These are phyloP conservation scores for Adelosebastes latens DNA, from an alignment of 2,797 vertebrate genomes.

Conservation along the genomic window DNA sequence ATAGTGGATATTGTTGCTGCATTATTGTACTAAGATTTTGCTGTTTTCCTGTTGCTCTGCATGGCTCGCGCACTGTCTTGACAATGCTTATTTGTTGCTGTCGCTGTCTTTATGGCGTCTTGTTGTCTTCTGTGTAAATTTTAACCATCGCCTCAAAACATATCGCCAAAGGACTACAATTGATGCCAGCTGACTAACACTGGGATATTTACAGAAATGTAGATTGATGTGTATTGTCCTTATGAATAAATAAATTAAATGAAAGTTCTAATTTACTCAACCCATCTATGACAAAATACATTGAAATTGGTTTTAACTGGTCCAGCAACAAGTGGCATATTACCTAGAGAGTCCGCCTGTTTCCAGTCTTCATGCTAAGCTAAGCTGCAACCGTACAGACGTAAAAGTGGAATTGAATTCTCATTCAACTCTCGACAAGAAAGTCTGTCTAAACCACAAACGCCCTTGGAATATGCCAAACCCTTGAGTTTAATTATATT, in stretches of 20 bases:
- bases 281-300: too few species aligned
- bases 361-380: background rate
- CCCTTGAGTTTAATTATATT: conserved; percentile 27
- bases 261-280: background rate
- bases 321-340: background rate
- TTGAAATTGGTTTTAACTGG: background rate
- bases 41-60: background rate
- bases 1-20: background rate
- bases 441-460: background rate
- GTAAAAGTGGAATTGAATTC: background rate
- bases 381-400: background rate
- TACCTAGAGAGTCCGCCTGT: too few species aligned
- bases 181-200: background rate
- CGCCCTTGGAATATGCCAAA: conserved; percentile 6
- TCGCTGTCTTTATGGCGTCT: background rate
- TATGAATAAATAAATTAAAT: background rate
- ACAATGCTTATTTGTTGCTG: background rate
- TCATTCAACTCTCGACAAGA: background rate
- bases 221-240: background rate
- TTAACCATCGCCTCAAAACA: background rate
- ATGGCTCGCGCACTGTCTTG: background rate
- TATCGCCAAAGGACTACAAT: rapidly evolving
- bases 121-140: background rate
- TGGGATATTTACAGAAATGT: too few species aligned
- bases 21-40: background rate